phyloP scores from a whole-genome alignment of 2,797 vertebrate genomes.

The Morelia viridis region DNA sequence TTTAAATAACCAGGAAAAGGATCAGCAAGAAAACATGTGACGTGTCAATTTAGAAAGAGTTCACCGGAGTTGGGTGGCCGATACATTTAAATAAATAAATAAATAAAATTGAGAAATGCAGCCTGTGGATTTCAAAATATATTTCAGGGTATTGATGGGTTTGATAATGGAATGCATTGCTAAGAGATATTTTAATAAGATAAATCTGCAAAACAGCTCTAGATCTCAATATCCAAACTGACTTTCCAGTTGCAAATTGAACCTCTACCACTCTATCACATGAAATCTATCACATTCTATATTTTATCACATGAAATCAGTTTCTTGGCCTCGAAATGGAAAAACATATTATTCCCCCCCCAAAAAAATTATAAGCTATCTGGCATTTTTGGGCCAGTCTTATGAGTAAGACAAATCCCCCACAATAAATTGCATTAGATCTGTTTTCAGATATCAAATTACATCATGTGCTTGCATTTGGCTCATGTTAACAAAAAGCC shows the following conservation, averaged over 20 bases:
- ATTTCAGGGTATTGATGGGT: background rate
- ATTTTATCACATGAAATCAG: background rate
- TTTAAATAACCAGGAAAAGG: background rate
- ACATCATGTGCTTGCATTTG: background rate
- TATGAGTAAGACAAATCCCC: background rate
- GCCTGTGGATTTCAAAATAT: background rate
- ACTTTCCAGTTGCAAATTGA: background rate
- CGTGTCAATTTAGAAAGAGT: background rate
- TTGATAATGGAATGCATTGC: background rate
- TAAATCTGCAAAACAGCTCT: background rate
- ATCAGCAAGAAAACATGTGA: background rate
- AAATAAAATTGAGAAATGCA: background rate
- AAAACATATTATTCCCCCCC: background rate
- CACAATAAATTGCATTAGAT: background rate
- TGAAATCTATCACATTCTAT: background rate
- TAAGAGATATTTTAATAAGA: background rate
- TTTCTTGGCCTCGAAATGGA: background rate
- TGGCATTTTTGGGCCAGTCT: background rate
- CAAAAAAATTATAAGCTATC: background rate
- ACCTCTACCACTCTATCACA: too few relatives aligned
- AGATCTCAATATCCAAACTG: background rate
- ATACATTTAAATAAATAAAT: background rate
- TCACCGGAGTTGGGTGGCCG: background rate
- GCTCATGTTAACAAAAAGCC: background rate
- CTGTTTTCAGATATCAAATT: background rate